Conservation (phyloP, 2,113 vertebrate species). For the Mus pahari region DNA sequence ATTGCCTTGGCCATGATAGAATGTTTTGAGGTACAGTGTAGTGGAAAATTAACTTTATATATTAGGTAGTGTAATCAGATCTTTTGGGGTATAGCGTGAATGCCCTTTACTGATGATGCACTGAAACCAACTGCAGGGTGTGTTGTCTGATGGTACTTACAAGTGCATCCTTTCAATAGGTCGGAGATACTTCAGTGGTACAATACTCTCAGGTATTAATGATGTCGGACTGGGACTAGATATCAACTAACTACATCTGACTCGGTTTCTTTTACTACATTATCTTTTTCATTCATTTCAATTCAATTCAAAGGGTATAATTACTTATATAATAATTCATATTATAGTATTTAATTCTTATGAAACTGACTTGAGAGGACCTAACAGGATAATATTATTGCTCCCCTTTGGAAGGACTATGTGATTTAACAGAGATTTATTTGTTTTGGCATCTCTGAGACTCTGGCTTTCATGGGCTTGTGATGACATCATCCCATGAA, state of each 20-base stretch:
- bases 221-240: neutral
- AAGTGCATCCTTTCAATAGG: neutral
- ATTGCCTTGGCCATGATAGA: neutral
- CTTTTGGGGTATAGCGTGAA: neutral
- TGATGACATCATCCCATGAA: neutral
- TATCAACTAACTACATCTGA: neutral
- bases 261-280: neutral
- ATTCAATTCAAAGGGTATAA: neutral
- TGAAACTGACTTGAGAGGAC: neutral
- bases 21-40: neutral
- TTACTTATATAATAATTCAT: neutral
- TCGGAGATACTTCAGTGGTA: neutral
- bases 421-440: neutral
- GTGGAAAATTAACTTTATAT: neutral
- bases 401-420: neutral
- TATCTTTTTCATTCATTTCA: neutral
- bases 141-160: neutral
- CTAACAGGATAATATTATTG: neutral
- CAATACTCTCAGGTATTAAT: neutral
- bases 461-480: neutral
- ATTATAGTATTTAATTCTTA: neutral
- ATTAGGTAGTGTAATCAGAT: neutral
- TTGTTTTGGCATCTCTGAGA: neutral
- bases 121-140: accelerated
- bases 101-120: neutral